Percentiles rank a stretch among this genome's conserved stretches.
Evolutionary conservation across 2,888 invertebrate species (phyloP).

Genomic region (Morinoia aosen): DNA sequence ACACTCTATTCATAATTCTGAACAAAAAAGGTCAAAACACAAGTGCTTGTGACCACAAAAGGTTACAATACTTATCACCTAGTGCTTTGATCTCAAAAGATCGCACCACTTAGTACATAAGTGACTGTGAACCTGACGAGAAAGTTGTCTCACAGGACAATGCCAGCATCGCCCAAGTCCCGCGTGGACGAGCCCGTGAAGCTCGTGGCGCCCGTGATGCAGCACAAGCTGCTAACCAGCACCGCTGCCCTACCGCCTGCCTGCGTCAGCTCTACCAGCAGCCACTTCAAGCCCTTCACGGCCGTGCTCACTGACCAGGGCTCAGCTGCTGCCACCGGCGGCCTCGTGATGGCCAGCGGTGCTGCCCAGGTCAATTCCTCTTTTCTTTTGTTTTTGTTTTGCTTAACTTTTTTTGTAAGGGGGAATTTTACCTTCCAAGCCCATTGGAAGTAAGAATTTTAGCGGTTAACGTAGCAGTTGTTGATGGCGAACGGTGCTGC

Average conservation of each 20-base stretch:
- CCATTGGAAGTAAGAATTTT: too few species aligned
- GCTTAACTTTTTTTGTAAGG: too few species aligned
- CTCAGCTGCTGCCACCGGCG: background rate
- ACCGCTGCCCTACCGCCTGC: background rate
- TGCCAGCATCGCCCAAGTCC: conserved; percentile 66
- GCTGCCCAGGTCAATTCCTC: background rate
- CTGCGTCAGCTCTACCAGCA: background rate
- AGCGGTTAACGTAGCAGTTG: too few species aligned
- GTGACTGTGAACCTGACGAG: too few species aligned
- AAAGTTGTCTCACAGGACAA: too few species aligned
- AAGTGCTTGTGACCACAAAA: background rate
- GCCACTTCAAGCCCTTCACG: conserved; percentile 38
- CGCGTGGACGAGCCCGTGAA: conserved; percentile 38
- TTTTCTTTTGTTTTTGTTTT: too few species aligned
- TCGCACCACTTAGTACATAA: too few species aligned
- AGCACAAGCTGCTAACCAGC: conserved; percentile 32
- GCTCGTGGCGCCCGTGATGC: conserved; percentile 34
- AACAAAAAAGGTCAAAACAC: too few species aligned
- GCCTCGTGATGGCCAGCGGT: background rate
- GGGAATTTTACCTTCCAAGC: too few species aligned
- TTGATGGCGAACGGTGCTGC: background rate
- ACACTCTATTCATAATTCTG: too few species aligned
- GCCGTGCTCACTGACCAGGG: background rate
- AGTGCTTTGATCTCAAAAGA: too few species aligned
- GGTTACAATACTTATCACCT: too few species aligned